A percentile compares a stretch with the other conserved stretches of the same genome.
These are phyloP conservation scores for Blomia tropicalis DNA, from an alignment of 2,888 invertebrate species.

Conservation along the genomic window DNA sequence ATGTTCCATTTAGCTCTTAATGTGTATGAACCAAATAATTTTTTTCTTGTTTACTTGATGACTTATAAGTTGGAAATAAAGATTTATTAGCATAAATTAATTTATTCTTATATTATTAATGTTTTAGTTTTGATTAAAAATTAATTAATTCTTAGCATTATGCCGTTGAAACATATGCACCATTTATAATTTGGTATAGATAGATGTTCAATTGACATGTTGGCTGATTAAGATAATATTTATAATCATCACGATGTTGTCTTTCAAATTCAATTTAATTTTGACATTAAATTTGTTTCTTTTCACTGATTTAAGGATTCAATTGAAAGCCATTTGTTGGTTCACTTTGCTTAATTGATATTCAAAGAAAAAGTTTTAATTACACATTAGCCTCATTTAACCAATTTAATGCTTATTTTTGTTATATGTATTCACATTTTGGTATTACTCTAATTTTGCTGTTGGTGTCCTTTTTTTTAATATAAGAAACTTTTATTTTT, in stretches of 20 bases:
- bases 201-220: background rate
- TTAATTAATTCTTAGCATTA: slow-evolving; percentile 5
- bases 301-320: too few relatives aligned
- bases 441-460: background rate
- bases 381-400: too few relatives aligned
- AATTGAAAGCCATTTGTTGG: background rate
- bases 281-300: too few relatives aligned
- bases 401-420: too few relatives aligned
- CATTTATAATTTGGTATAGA: background rate
- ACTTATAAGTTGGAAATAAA: background rate
- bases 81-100: slow-evolving; percentile 13
- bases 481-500: background rate
- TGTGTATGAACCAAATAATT: too few relatives aligned
- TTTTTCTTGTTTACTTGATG: slow-evolving; percentile 9
- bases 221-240: background rate
- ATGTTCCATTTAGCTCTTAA: background rate
- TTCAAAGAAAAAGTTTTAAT: background rate
- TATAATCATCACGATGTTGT: background rate
- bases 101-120: slow-evolving; percentile 4
- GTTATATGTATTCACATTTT: too few relatives aligned
- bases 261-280: background rate
- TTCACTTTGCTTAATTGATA: background rate
- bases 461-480: background rate
- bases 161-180: too few relatives aligned
- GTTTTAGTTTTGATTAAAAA: background rate